A percentile compares a stretch with the other conserved stretches of the same genome.
Conservation (phyloP, 2,113 vertebrate genomes). For the Hemicordylus capensis region DNA sequence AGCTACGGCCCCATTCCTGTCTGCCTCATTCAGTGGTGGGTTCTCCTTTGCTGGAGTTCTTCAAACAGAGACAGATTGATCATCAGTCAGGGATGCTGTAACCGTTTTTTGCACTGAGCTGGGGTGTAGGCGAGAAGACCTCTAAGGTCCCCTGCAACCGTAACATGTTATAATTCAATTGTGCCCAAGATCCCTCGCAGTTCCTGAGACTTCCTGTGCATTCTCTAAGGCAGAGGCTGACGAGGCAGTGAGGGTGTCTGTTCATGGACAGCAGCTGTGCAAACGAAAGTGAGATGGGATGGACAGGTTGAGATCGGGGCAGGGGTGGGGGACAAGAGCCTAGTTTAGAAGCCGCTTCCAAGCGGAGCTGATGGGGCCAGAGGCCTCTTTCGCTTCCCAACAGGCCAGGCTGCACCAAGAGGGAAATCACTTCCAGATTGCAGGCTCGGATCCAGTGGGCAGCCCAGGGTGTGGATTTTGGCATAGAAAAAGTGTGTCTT, state of each 20-base stretch:
- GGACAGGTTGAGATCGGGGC: neutral
- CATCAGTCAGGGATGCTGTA: too few relatives aligned
- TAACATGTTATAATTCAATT: too few relatives aligned
- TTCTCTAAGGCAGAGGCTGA: neutral
- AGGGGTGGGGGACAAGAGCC: neutral
- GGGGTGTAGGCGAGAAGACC: too few relatives aligned
- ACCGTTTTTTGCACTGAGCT: too few relatives aligned
- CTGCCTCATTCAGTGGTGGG: too few relatives aligned
- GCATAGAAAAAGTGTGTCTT: neutral
- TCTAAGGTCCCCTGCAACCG: too few relatives aligned
- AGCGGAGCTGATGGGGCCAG: neutral
- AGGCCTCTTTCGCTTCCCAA: neutral
- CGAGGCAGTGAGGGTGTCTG: neutral
- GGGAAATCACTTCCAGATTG: constrained; percentile 28
- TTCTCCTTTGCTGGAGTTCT: too few relatives aligned
- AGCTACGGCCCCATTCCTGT: too few relatives aligned
- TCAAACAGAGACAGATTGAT: too few relatives aligned
- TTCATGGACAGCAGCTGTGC: neutral
- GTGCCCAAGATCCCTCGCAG: too few relatives aligned
- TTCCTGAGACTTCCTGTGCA: neutral
- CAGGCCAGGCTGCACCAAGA: neutral
- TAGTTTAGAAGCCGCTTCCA: neutral
- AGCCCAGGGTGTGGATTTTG: constrained; percentile 9
- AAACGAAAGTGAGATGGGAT: neutral
- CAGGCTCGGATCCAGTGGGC: constrained; percentile 2